phyloP scores from a whole-genome alignment of 2,888 invertebrate species.

The Protophormia terraenovae region DNA sequence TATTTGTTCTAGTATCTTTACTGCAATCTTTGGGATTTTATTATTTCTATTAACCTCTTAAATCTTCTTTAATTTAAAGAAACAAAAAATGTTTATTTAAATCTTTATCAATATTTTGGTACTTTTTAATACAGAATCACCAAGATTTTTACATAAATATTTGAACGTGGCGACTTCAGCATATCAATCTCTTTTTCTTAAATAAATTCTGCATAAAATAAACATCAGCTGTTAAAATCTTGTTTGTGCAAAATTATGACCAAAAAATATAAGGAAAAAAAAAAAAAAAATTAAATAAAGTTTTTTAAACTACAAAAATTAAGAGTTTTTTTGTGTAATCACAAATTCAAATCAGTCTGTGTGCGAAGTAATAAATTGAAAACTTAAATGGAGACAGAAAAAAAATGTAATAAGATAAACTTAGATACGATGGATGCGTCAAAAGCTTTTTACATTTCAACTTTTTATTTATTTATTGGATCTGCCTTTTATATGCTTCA shows the following conservation, averaged over 20 bases:
- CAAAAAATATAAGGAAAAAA: slow-evolving; percentile 21
- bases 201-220: slow-evolving; percentile 7
- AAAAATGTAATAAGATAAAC: not conserved
- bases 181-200: slow-evolving; percentile 33
- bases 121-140: too few relatives aligned
- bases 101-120: too few relatives aligned
- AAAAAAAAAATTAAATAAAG: slow-evolving; percentile 21
- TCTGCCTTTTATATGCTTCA: too few relatives aligned
- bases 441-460: too few relatives aligned
- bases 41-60: too few relatives aligned
- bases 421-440: too few relatives aligned
- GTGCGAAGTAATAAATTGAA: slow-evolving; percentile 24
- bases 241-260: slow-evolving; percentile 43
- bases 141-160: not conserved
- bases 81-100: too few relatives aligned
- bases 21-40: too few relatives aligned
- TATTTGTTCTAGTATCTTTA: too few relatives aligned
- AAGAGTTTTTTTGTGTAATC: slow-evolving; percentile 16
- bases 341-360: slow-evolving; percentile 38
- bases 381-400: not conserved
- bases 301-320: slow-evolving; percentile 12
- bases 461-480: too few relatives aligned
- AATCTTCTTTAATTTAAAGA: too few relatives aligned
- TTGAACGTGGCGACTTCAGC: not conserved
- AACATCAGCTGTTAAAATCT: slow-evolving; percentile 39